Evolutionary conservation across 2,797 vertebrate species (phyloP), one percentile per base, ranked within the genome.

Genomic region (Eulemur coronatus): DNA sequence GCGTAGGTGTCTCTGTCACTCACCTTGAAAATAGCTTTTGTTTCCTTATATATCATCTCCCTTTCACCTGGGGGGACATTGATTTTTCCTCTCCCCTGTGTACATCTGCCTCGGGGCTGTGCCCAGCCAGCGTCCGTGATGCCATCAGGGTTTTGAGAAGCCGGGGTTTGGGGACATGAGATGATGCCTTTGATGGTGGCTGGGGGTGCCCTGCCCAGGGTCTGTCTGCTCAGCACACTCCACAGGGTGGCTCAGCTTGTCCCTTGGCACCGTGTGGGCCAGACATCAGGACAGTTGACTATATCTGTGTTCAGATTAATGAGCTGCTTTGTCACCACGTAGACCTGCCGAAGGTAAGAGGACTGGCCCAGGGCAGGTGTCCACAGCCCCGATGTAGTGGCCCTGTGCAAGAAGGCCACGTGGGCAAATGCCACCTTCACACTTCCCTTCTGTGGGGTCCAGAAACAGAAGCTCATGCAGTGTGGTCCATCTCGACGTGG

Each of bases 1-100:
- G 13, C 67, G 28, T 55, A 33, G 33, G n/a, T 67, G 10, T 61
- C 63, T 80, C 76, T n/a, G 50, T 59, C 92, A 75, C 76, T 28
- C 30, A 7, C 55, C 70, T 75, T 57, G 70, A 67, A 73, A 81
- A 78, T 22, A 81, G 41, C 65, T 84, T 89, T 93, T 57, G 72
- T 94, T 93, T 69, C 84, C 43, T 89, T 75, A 18, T 63, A 43
- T 28, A 63, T 38, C 61, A 26, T 57, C 33, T 79, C 41, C 33
- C 28, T 52, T 88, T 86, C 67, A 33, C 85, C 67, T 55, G 52
- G n/a, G 22, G 15, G 63, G 1, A 0, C 18, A 59, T 24, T 84
- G 43, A 33, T 8, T 90, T 95, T 84, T 69, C 80, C 76, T 95
- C 38, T 79, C 10, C 86, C 43, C 43, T 75, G 13, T 86, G 18